Percentiles rank a stretch among this genome's conserved stretches.
Evolutionary conservation across 2,888 invertebrate species (phyloP).

Genomic region (Athrips mouffetella): DNA sequence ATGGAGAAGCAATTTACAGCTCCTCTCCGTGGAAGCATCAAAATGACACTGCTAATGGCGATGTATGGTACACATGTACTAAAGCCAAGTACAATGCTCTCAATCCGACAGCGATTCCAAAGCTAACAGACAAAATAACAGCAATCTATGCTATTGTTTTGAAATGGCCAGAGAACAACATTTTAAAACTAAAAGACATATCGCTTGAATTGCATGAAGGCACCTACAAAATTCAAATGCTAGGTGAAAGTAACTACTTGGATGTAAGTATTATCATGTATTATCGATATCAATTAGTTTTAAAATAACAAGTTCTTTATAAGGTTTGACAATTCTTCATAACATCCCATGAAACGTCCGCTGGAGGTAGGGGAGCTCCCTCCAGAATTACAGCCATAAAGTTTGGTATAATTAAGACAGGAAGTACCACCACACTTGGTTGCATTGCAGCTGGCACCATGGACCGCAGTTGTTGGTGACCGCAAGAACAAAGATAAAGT

Average conservation of each 20-base stretch:
- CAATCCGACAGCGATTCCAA: constrained; percentile 39
- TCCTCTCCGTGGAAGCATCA: constrained; percentile 88
- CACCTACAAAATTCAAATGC: constrained; percentile 40
- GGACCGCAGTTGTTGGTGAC: no score
- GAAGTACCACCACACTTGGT: no score
- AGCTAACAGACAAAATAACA: constrained; percentile 32
- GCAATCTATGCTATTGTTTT: constrained; percentile 83
- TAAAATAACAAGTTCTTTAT: no score
- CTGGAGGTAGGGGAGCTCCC: no score
- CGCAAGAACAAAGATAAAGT: no score
- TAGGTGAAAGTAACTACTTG: constrained; percentile 32
- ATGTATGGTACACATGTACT: constrained; percentile 85
- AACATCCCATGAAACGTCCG: no score
- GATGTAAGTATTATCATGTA: neutral
- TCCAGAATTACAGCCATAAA: no score
- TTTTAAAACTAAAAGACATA: constrained; percentile 52
- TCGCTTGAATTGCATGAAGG: constrained; percentile 40
- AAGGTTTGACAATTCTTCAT: no score
- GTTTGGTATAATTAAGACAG: no score
- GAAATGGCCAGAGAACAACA: constrained; percentile 81
- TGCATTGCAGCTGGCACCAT: no score
- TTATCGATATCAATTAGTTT: no score
- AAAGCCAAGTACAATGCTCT: constrained; percentile 39
- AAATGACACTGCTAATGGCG: constrained; percentile 85
- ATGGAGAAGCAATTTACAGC: constrained; percentile 92